A percentile compares a stretch with the other conserved stretches of the same genome.
phyloP scores from a whole-genome alignment of 2,888 invertebrate genomes.

The Xanthorhoe designata region DNA sequence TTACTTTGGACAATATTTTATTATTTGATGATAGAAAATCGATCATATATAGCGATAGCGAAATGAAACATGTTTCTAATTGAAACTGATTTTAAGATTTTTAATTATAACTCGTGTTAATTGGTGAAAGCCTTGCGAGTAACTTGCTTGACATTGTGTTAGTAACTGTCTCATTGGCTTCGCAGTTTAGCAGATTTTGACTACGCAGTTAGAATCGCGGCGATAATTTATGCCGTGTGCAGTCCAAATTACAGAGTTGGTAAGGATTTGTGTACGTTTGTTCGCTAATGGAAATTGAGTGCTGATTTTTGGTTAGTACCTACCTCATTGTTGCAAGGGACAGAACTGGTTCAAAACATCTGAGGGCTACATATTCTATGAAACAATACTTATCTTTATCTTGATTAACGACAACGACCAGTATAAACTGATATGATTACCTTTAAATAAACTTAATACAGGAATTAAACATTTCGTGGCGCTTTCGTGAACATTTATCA shows the following conservation, averaged over 20 bases:
- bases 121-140: slow-evolving; percentile 2
- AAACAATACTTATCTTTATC: neutral
- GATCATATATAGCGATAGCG: neutral
- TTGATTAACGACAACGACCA: too few relatives aligned
- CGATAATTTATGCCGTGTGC: slow-evolving; percentile 44
- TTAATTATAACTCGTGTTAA: neutral
- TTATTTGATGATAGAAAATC: neutral
- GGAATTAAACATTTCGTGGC: too few relatives aligned
- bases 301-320: slow-evolving; percentile 16
- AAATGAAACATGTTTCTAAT: neutral
- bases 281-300: slow-evolving; percentile 32
- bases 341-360: neutral
- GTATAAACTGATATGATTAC: too few relatives aligned
- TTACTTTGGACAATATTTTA: too few relatives aligned
- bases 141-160: slow-evolving; percentile 14
- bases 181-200: slow-evolving; percentile 26
- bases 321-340: neutral
- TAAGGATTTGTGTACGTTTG: slow-evolving; percentile 38
- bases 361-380: neutral
- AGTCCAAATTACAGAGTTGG: slow-evolving; percentile 46
- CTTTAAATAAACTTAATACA: too few relatives aligned
- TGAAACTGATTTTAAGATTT: neutral
- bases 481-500: too few relatives aligned
- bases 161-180: slow-evolving; percentile 22
- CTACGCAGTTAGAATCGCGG: slow-evolving; percentile 38